Evolutionary conservation across 2,888 invertebrate genomes (phyloP).

Genomic region (Allacma fusca): DNA sequence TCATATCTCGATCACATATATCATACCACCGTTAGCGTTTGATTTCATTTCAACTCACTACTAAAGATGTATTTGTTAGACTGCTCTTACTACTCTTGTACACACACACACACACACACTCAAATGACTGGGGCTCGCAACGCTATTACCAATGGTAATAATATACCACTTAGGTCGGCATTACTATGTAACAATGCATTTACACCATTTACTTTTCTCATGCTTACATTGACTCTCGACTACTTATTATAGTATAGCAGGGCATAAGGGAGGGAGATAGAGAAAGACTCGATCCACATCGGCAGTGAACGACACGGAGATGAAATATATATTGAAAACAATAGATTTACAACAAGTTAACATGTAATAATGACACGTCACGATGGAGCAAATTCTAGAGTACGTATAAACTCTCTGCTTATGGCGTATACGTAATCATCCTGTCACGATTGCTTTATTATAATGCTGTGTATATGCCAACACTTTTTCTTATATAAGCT

Average conservation of each 20-base stretch:
- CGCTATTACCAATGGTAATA: no score
- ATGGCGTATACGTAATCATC: conserved; percentile 30
- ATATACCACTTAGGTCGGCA: no score
- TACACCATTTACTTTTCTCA: no score
- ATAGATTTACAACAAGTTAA: conserved; percentile 30
- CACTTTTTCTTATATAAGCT: background rate
- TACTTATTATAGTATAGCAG: no score
- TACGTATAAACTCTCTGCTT: conserved; percentile 6
- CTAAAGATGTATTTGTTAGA: no score
- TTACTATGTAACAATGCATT: no score
- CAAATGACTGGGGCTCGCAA: no score
- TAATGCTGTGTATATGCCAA: background rate
- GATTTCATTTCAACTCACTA: conserved; percentile 9
- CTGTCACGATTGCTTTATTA: conserved; percentile 25
- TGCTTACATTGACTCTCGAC: no score
- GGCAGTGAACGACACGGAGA: conserved; percentile 14
- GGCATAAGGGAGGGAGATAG: background rate
- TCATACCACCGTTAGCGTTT: background rate
- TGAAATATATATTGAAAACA: conserved; percentile 34
- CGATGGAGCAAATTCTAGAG: conserved; percentile 18
- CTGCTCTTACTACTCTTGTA: no score
- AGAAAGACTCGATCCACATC: background rate
- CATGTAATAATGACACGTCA: conserved; percentile 31
- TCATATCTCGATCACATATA: background rate
- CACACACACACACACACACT: no score